Evolutionary conservation across 2,113 vertebrate genomes (phyloP), one percentile per base, ranked within the genome.

Genomic region (Odobenus rosmarus): DNA sequence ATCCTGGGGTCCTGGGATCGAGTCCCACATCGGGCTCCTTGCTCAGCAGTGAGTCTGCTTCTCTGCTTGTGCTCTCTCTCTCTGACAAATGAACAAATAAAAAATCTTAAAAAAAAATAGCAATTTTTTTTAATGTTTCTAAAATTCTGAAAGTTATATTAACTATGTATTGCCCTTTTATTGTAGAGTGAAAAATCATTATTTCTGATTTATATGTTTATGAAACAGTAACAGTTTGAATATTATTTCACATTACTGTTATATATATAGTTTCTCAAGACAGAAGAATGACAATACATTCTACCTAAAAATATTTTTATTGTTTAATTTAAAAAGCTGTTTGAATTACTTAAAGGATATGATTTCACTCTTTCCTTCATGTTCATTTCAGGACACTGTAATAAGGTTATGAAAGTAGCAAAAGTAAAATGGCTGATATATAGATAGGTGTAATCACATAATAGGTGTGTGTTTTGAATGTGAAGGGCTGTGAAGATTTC

Each of bases 261-360:
- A 55, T 77, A 86, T 46, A 67, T 4, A 84, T 67, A 90, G 36
- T 76, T 53, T 64, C 90, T 85, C 69, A 96, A 31, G 94, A 81
- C 4, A 95, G 33, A 91, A 64, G 93, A 96, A 97, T 42, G 6
- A 86, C 13, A 89, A 36, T 84, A 95, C 26, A 93, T 46, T 94
- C 90, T 83, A n/a, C 69, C 85, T 88, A 84, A 97, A 97, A 98
- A 15, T 81, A 51, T 49, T 96, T 86, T 90, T 93, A 85, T 87
- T 72, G 1, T 7, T 74, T 84, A 80, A 79, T 55, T 64, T 96
- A 69, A 91, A 94, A 95, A 79, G 36, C 31, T 62, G 8, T 86
- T 90, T 67, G 28, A 96, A 71, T 88, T 95, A 88, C 92, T 97
- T 82, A 92, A 88, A 90, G 33, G 18, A 18, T 46, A 31, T 69